These are phyloP conservation scores for Clarias laeviceps DNA, from an alignment of 2,797 vertebrate species.

Conservation along the genomic window DNA sequence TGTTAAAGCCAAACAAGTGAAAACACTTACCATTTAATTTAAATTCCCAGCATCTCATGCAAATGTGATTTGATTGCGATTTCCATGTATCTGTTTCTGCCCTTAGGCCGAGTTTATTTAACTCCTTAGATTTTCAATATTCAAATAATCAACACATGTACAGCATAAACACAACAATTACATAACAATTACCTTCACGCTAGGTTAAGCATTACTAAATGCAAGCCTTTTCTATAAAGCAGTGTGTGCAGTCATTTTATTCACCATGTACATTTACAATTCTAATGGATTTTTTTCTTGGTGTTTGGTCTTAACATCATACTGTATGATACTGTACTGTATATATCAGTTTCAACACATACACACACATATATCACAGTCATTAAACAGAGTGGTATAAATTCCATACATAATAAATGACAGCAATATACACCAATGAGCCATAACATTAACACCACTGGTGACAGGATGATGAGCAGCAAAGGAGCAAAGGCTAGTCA, in stretches of 20 bases:
- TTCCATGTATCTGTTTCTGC: neutral
- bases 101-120: neutral
- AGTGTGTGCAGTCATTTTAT: no score
- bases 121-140: neutral
- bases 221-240: neutral
- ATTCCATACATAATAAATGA: neutral
- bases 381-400: neutral
- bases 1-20: neutral
- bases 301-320: no score
- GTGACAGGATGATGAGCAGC: no score
- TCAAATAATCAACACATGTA: neutral
- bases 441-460: no score
- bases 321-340: no score
- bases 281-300: no score
- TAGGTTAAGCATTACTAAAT: neutral
- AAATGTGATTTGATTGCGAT: neutral
- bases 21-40: no score
- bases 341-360: neutral
- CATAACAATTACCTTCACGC: neutral
- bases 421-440: no score
- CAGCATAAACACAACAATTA: neutral
- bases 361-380: neutral
- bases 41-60: neutral
- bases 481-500: no score
- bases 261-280: no score